Evolutionary conservation across 2,797 vertebrate species (phyloP), one percentile per base, ranked within the genome.

Genomic region (Clarias fuscus): DNA sequence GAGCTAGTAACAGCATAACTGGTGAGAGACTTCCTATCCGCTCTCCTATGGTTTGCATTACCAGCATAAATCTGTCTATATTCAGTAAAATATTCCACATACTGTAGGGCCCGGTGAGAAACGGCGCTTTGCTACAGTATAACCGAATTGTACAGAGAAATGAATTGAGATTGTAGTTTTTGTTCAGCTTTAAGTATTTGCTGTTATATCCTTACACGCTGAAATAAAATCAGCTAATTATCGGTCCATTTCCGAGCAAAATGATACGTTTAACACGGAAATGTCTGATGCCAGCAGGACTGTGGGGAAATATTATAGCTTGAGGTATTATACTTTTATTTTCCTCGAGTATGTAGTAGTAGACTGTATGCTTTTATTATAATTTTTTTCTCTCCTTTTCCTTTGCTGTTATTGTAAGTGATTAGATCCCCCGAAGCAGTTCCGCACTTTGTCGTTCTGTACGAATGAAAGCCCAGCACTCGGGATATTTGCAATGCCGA

Each of bases 161-260:
- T 62, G 22, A n/a, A 79, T 62, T 61, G 77, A 22, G 37, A 43
- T 40, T 43, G 3, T 62, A 81, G 15, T 82, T n/a, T 67, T 67
- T 82, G 14, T 43, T 24, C 62, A 53, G 37, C 17, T 67, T 17
- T 30, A 22, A 53, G 64, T 56, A 56, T 68, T 82, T 56, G 64
- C 43, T 65, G 64, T 56, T 48, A 20, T 56, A 20, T 68, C 68
- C 37, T 13, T 68, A 65, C 15, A 53, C 0, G 62, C 64, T 33
- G 43, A 53, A 68, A 30, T 68, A 53, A 48, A 81, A 56, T 68
- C 43, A 30, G 43, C 10, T 82, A 67, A 27, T 67, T 53, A 62
- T 80, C n/a, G 13, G 17, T 68, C n/a, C 64, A 33, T 82, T 68
- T 82, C 40, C 53, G 80, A 67, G 64, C 18, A 30, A 56, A 82